Evolutionary conservation across 2,113 vertebrate genomes (phyloP).

Genomic region (Hemichromis elongatus): DNA sequence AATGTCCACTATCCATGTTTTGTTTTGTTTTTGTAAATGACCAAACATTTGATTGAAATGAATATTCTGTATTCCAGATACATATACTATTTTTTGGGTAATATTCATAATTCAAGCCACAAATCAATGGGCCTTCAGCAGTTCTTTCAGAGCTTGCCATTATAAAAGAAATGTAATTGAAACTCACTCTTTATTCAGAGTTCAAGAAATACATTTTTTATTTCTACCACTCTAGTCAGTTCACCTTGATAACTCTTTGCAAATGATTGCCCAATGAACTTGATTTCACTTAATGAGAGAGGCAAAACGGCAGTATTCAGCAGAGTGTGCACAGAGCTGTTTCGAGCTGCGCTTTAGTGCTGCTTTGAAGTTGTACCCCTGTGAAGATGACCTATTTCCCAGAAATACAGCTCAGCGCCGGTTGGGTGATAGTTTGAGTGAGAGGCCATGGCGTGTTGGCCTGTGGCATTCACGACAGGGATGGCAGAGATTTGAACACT

Average conservation of each 20-base stretch:
- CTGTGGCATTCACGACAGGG: conserved; percentile 11
- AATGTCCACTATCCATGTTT: conserved; percentile 5
- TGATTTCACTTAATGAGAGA: conserved; percentile 25
- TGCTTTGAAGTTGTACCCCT: conserved; percentile 49
- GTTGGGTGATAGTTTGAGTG: conserved; percentile 16
- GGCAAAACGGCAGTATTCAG: background rate
- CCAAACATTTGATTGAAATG: conserved; percentile 40
- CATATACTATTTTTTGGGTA: conserved; percentile 24
- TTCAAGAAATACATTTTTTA: background rate
- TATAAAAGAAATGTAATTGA: conserved; percentile 27
- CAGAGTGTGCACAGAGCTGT: background rate
- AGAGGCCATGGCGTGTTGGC: conserved; percentile 14
- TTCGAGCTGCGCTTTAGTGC: background rate
- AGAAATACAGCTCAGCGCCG: conserved; percentile 16
- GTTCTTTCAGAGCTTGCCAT: conserved; percentile 19
- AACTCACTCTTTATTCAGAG: conserved; percentile 22
- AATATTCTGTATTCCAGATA: conserved; percentile 37
- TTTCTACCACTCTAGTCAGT: background rate
- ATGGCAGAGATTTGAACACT: conserved; percentile 31
- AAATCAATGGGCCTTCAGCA: conserved; percentile 37
- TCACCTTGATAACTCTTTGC: background rate
- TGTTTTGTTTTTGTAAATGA: conserved; percentile 1
- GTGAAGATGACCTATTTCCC: conserved; percentile 58
- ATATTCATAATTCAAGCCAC: conserved; percentile 47
- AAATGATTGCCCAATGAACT: conserved; percentile 6